Conservation (phyloP, 1,140 invertebrate species). For the Bombus difficillimus region DNA sequence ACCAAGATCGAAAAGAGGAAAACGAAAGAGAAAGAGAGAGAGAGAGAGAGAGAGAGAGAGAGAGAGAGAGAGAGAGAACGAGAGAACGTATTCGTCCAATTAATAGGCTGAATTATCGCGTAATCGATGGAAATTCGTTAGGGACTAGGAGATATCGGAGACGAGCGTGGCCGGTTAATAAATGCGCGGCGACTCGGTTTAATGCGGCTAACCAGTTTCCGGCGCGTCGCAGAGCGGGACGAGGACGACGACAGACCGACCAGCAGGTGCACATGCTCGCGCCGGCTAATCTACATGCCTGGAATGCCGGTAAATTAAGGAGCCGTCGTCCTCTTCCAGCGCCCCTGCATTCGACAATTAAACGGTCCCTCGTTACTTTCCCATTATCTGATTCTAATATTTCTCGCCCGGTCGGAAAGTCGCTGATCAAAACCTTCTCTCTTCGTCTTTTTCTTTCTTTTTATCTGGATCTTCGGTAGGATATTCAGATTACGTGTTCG, state of each 20-base stretch:
- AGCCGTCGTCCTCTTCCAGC: not conserved
- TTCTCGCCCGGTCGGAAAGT: constrained; percentile 6
- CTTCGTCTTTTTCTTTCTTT: not conserved
- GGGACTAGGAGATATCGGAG: not conserved
- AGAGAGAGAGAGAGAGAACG: not conserved
- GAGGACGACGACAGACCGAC: constrained; percentile 27
- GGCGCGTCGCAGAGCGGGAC: not conserved
- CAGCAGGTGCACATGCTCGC: constrained; percentile 53
- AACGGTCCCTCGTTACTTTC: constrained; percentile 44
- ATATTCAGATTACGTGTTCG: not conserved
- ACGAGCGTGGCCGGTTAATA: constrained; percentile 39
- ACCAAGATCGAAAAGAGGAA: not conserved
- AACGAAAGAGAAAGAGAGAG: not conserved
- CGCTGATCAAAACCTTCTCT: not conserved
- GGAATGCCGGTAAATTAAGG: constrained; percentile 71
- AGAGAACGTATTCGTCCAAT: not conserved
- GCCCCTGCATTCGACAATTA: constrained; percentile 57
- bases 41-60: not conserved
- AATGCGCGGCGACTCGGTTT: constrained; percentile 44
- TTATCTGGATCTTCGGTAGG: too few relatives aligned
- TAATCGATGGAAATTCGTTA: constrained; percentile 62
- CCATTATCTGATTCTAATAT: constrained; percentile 51
- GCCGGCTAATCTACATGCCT: constrained; percentile 68
- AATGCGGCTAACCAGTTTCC: constrained; percentile 62
- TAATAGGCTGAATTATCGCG: constrained; percentile 46